Conservation (phyloP, 30 jellyfish, hydroid and myxozoan species). For the Pelagia noctiluca region DNA sequence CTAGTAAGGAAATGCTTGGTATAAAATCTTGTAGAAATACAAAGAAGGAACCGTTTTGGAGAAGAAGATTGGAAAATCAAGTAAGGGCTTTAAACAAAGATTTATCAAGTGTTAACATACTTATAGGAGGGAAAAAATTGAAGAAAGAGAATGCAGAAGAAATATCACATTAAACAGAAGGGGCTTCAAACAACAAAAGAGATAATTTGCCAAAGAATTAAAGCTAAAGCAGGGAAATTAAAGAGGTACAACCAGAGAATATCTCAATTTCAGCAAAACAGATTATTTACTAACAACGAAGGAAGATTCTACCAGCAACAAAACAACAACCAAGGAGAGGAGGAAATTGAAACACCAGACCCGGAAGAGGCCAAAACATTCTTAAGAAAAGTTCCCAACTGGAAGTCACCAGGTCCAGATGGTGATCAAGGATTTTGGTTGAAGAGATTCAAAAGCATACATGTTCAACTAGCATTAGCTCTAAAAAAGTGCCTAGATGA, state of each 20-base stretch:
- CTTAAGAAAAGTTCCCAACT: constrained; percentile 3
- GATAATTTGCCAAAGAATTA: background rate
- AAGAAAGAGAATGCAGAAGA: background rate
- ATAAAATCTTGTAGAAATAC: background rate
- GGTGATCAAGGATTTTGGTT: background rate
- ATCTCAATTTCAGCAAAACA: background rate
- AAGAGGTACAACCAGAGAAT: background rate
- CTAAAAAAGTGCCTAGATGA: background rate
- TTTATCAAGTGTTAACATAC: no score
- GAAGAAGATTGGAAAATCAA: background rate
- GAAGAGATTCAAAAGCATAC: background rate
- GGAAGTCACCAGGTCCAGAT: background rate
- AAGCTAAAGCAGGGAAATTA: background rate
- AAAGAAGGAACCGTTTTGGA: background rate
- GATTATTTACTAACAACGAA: background rate
- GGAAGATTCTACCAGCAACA: constrained; percentile 3
- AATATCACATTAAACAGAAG: background rate
- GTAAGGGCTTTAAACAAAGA: background rate
- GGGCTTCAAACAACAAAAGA: background rate
- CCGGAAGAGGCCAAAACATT: background rate
- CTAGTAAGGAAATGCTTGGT: no score
- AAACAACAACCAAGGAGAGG: no score
- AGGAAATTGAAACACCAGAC: background rate
- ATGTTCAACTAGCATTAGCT: background rate
- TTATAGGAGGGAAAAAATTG: background rate